Percentiles rank a stretch among this genome's conserved stretches.
These are phyloP conservation scores for Marcusenius ussheri DNA, from an alignment of 2,113 vertebrate species.

Conservation along the genomic window DNA sequence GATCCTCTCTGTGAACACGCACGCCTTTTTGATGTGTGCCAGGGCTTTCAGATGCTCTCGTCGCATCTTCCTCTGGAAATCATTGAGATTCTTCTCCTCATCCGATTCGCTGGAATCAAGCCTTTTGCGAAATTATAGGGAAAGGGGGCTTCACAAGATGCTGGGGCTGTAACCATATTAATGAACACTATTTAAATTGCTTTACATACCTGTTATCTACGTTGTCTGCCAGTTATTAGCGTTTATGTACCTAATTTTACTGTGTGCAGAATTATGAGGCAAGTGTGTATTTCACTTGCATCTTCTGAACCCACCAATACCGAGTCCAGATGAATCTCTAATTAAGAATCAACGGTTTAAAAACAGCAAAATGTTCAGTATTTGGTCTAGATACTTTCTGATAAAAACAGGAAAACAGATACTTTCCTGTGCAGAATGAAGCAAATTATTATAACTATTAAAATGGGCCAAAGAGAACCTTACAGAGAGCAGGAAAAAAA, in stretches of 20 bases:
- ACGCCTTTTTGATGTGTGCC: conserved; percentile 24
- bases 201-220: neutral
- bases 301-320: too few relatives aligned
- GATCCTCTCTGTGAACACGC: conserved; percentile 48
- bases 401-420: too few relatives aligned
- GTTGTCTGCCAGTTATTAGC: neutral
- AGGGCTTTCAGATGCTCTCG: neutral
- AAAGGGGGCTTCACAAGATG: neutral
- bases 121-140: neutral
- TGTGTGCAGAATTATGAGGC: too few relatives aligned
- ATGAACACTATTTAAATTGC: neutral
- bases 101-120: conserved; percentile 5
- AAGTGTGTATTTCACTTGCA: too few relatives aligned
- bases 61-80: conserved; percentile 31
- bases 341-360: too few relatives aligned
- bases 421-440: too few relatives aligned
- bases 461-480: too few relatives aligned
- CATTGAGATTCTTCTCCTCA: conserved; percentile 25
- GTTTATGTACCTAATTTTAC: neutral
- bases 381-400: too few relatives aligned
- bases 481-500: too few relatives aligned
- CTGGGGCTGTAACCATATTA: neutral
- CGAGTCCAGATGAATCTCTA: too few relatives aligned
- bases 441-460: too few relatives aligned
- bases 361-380: too few relatives aligned